Base-by-base conservation (phyloP, 2,797 vertebrate species). In the Propithecus perrieri region DNA sequence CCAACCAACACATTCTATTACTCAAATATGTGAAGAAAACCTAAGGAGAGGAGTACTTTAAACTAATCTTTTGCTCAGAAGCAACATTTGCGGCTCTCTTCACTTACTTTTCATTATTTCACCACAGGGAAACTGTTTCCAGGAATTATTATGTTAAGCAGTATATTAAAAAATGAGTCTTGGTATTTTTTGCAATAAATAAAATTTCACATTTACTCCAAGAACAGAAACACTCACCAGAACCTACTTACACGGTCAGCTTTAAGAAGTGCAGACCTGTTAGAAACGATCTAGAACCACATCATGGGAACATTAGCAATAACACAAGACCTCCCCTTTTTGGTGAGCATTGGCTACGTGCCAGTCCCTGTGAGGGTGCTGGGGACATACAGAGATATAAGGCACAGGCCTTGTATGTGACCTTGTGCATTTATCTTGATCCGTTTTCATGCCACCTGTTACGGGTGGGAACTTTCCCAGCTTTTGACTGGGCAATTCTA, bases 81-180 rank as follows among this genome's bases (percentile, higher is more conserved):
- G 96, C 28, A 69, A 78, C 65, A 97, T 91, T 98, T 97, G 55
- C 63, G 91, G 80, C 71, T 92, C 95, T 95, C 97, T 97, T 97
- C 93, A 95, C 91, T 98, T 97, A 97, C 88, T 98, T 98, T 98
- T 98, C 95, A 97, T 98, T 98, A 97, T 97, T 97, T 98, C 89
- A 92, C 95, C 84, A 96, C 79, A 41, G 75, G 96, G 88, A 81
- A 98, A 97, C 65, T 50, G 12, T 98, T 98, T 97, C 79, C 91
- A 98, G 92, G 95, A 98, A 98, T 97, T 98, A 98, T 97, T 96
- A 97, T 93, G 94, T 96, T 98, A 98, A 98, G 71, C 15, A 94
- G 88, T 96, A 88, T 96, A 97, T 97, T 98, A 96, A 98, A 95
- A 95, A 98, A 98, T 95, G 95, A 98, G 89, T 86, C 94, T 94